Base-by-base conservation (phyloP, 2,113 vertebrate species). In the Meriones unguiculatus region DNA sequence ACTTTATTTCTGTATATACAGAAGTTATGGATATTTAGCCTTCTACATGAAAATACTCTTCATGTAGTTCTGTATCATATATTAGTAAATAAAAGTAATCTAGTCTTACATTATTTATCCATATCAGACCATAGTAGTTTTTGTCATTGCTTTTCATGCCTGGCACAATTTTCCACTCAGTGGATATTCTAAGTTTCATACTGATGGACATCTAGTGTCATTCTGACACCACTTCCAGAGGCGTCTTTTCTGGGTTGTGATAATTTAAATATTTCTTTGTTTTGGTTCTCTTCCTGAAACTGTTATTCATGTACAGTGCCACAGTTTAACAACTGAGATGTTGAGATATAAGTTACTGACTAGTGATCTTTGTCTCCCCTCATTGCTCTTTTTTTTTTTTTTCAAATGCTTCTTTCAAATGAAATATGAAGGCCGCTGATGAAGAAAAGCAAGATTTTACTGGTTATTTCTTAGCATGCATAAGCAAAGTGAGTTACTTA, bases 341-440 rank as follows among this genome's bases (percentile, higher is more conserved):
- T 28, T 46, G 72, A 62, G 32, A 50, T 72, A 32, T 20, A 2
- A 89, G 92, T 91, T 72, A 89, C 69, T 35, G 41, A 93, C n/a
- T 35, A 13, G 3, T 46, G 76, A 3, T 11, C 17, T 24, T 69
- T 75, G 1, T 86, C 64, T 91, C 85, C 41, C 18, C 6, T 85
- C 72, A 50, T 75, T 89, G 69, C 32, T 38, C n/a, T 9, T 78
- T 78, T 30, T 64, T 10, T 10, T 35, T 95, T 57, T 94, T 50
- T 46, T 91, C 65, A 82, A 10, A 17, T 77, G 18, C 32, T 64
- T 70, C 69, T 67, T 95, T 94, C 65, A 87, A 92, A 54, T 73
- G 46, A 87, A 25, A 52, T 22, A 30, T n/a, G 4, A 30, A 77
- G 46, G n/a, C 14, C 52, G 38, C 57, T 93, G 46, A 41, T 73